Evolutionary conservation across 2,113 vertebrate species (phyloP).

Genomic region (Dipodomys spectabilis): DNA sequence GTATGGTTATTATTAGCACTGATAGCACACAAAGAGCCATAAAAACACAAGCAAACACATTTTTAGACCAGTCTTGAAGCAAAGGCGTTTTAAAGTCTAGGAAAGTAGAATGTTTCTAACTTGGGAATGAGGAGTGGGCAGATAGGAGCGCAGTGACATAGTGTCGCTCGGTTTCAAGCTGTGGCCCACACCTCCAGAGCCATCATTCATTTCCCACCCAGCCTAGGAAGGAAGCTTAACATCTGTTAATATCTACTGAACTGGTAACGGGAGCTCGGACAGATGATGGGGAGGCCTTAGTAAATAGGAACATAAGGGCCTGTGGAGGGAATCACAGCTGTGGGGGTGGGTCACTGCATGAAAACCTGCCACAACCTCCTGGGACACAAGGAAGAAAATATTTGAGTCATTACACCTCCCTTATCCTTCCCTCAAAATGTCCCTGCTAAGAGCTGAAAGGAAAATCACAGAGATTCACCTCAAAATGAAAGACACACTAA

Average conservation of each 20-base stretch:
- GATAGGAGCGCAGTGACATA: neutral
- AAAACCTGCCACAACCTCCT: neutral
- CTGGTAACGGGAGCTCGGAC: neutral
- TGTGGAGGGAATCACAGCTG: neutral
- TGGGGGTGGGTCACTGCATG: neutral
- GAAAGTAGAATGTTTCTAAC: conserved; percentile 22
- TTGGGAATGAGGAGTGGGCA: neutral
- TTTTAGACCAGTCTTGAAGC: conserved; percentile 52
- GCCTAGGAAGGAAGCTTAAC: neutral
- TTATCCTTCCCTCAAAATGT: neutral
- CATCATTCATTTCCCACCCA: neutral
- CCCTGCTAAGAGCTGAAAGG: conserved; percentile 4
- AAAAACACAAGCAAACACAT: conserved; percentile 20
- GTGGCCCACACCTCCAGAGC: neutral
- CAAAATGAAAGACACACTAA: neutral
- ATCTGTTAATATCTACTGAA: neutral
- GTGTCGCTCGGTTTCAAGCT: neutral
- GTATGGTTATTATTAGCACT: neutral
- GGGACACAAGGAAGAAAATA: neutral
- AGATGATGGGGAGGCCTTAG: neutral
- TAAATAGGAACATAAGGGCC: neutral
- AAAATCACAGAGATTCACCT: neutral
- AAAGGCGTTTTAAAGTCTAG: conserved; percentile 50
- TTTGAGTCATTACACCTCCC: neutral
- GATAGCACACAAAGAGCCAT: neutral